These are phyloP conservation scores for Lasioglossum pauxillum DNA, from an alignment of 2,888 invertebrate species.

Conservation along the genomic window DNA sequence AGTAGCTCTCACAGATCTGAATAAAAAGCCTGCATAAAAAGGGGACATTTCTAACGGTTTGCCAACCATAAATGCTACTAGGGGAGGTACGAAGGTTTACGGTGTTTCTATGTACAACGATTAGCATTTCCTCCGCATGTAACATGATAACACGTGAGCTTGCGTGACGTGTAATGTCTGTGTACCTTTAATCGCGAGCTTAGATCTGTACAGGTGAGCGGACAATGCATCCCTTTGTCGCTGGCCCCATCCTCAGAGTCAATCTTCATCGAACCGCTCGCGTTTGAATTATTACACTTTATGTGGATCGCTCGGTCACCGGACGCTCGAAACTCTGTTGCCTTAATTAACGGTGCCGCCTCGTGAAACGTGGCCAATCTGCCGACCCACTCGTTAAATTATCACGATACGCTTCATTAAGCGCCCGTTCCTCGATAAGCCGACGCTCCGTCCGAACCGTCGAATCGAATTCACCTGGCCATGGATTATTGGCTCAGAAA, in stretches of 20 bases:
- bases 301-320: conserved; percentile 42
- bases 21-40: too few relatives aligned
- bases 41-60: too few relatives aligned
- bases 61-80: too few relatives aligned
- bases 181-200: conserved; percentile 32
- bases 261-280: conserved; percentile 44
- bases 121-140: too few relatives aligned
- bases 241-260: conserved; percentile 50
- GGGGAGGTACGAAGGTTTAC: too few relatives aligned
- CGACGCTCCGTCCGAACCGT: conserved; percentile 36
- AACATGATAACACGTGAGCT: too few relatives aligned
- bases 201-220: conserved; percentile 17
- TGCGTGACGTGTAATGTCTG: too few relatives aligned
- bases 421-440: conserved; percentile 52
- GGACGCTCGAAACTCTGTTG: conserved; percentile 58
- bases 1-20: too few relatives aligned
- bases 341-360: conserved; percentile 73
- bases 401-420: conserved; percentile 68
- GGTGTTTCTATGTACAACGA: too few relatives aligned
- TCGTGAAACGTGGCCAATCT: conserved; percentile 71
- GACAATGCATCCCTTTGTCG: conserved; percentile 50
- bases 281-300: conserved; percentile 64
- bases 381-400: conserved; percentile 69
- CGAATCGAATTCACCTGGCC: conserved; percentile 26
- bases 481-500: conserved; percentile 35